Percentiles rank a stretch among this genome's conserved stretches.
phyloP scores from a whole-genome alignment of 2,797 vertebrate species.

The Phaenicophaeus curvirostris region DNA sequence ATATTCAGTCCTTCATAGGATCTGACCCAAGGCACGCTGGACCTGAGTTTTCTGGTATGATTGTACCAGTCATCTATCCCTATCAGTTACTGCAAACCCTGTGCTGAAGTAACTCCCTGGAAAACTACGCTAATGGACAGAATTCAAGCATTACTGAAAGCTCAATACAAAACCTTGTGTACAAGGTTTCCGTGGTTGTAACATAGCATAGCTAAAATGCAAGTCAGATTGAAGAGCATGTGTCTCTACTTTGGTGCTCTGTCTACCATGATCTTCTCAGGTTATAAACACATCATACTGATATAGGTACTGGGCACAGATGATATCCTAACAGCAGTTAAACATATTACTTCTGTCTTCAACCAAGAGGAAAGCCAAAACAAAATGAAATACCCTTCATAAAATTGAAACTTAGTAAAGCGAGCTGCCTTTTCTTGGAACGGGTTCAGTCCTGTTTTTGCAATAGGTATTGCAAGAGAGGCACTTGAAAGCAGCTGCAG shows the following conservation, averaged over 20 bases:
- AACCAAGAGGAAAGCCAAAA: not conserved
- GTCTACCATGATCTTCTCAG: not conserved
- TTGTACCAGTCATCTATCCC: not conserved
- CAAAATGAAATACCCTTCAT: not conserved
- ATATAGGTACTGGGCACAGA: not conserved
- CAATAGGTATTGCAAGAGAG: not conserved
- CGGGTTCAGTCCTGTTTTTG: not conserved
- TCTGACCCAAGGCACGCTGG: not conserved
- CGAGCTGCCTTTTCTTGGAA: not conserved
- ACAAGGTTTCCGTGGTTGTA: not conserved
- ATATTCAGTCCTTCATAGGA: not conserved
- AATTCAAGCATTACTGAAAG: not conserved
- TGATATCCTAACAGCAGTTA: not conserved
- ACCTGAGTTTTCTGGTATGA: not conserved
- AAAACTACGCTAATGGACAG: not conserved
- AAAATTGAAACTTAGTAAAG: not conserved
- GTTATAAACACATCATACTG: not conserved
- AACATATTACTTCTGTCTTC: not conserved
- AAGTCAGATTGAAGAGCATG: not conserved
- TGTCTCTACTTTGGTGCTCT: not conserved
- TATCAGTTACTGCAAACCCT: not conserved
- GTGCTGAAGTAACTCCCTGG: not conserved
- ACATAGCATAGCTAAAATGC: not conserved
- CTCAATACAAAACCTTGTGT: not conserved
- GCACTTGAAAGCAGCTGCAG: not conserved